Evolutionary conservation across 30 jellyfish, hydroid and myxozoan genomes (phyloP).

Genomic region (Aurelia sp.): DNA sequence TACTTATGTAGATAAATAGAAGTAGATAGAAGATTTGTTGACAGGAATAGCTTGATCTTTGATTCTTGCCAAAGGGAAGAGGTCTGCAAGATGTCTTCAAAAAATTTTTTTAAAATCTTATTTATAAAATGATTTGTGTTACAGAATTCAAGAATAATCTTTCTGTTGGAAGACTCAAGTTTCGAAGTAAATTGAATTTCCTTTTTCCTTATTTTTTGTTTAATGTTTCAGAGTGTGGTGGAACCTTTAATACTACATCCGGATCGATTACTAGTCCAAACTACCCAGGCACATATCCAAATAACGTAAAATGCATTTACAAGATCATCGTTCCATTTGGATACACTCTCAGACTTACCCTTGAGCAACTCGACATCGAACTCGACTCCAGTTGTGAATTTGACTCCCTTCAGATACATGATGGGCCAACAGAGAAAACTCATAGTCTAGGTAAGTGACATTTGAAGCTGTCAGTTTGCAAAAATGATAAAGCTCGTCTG

Average conservation of each 20-base stretch:
- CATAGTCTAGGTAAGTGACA: slow-evolving; percentile 46
- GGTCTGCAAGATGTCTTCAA: no score
- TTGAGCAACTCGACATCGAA: slow-evolving; percentile 58
- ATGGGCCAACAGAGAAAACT: slow-evolving; percentile 63
- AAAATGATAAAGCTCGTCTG: no score
- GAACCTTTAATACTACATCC: slow-evolving; percentile 52
- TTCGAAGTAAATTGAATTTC: no score
- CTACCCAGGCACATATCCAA: slow-evolving; percentile 69
- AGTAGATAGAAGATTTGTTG: no score
- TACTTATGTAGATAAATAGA: no score
- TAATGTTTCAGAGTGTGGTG: slow-evolving; percentile 62
- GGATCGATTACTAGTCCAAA: slow-evolving; percentile 71
- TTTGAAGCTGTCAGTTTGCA: no score
- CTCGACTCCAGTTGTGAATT: slow-evolving; percentile 52
- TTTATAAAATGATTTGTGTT: no score
- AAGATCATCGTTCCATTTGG: slow-evolving; percentile 58
- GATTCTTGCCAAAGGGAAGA: no score
- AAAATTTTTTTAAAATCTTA: no score
- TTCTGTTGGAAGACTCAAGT: no score
- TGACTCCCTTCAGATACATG: slow-evolving; percentile 42
- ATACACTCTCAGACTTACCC: slow-evolving; percentile 27
- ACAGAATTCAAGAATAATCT: no score
- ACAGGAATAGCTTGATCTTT: no score
- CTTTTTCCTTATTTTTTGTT: not conserved
- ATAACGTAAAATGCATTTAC: slow-evolving; percentile 59